Base-by-base conservation (phyloP, 2,113 vertebrate genomes). In the Tylochromis polylepis region DNA sequence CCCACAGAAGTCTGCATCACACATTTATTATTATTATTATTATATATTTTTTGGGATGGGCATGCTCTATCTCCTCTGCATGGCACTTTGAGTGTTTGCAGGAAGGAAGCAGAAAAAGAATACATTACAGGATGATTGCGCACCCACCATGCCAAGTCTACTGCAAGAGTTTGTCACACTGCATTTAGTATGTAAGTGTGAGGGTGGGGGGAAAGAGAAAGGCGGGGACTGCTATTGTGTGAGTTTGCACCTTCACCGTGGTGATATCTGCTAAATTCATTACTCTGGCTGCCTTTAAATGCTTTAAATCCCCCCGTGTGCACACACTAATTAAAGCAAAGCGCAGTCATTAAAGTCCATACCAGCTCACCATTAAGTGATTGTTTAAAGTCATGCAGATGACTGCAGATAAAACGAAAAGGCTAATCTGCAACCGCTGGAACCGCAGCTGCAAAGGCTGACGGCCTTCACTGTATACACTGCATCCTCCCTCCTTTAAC, bases 71-170 rank as follows among this genome's bases (percentile, higher is more conserved):
- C 88, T 88, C 79, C 51, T 20, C 85, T 88, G 88, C 8, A 4
- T 86, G 87, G 43, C 56, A 88, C 86, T 86, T 85, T 75, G 83
- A 90, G 77, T 51, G 56, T 81, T 75, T 81, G 49, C 85, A 87
- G 86, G 83, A 87, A 87, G 38, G 58, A 86, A 88, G 79, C 43
- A 70, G 75, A 89, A 87, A 85, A 79, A 89, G 84, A 91, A 92
- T 92, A 87, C 78, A 93, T 93, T 93, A 91, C 87, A 85, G 87
- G 38, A 82, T 90, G 87, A 92, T 91, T 89, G 89, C 55, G 55
- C 89, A 72, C 8, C 46, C 77, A 58, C 87, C 79, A 87, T 92
- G 92, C 88, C 90, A 92, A 92, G 89, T 84, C 88, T 88, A 58
- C 83, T 85, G 84, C 88, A 83, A 67, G 87, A 83, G 88, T 93